Percentiles rank a stretch among this genome's conserved stretches.
Evolutionary conservation across 2,113 vertebrate species (phyloP).

Genomic region (Lontra canadensis): DNA sequence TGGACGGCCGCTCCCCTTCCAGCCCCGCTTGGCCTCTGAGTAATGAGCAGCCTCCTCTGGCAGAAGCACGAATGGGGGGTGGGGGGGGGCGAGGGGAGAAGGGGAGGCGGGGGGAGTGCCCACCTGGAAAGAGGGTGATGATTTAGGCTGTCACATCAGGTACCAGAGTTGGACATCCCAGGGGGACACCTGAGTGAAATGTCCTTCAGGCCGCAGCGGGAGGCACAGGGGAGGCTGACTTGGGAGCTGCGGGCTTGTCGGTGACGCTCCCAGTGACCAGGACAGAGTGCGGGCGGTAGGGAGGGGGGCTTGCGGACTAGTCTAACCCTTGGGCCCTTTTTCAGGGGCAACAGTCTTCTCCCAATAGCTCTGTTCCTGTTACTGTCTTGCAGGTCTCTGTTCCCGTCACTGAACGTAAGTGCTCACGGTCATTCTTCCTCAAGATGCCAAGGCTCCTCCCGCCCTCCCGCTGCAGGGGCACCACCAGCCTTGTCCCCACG

Average conservation of each 20-base stretch:
- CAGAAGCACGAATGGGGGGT: neutral
- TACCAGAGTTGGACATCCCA: neutral
- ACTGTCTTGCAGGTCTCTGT: constrained; percentile 75
- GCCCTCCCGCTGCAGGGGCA: neutral
- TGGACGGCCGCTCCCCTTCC: neutral
- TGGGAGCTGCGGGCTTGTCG: neutral
- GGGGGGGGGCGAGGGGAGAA: neutral
- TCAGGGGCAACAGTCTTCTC: neutral
- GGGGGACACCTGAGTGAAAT: neutral
- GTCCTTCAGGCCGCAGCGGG: neutral
- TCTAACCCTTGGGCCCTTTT: neutral
- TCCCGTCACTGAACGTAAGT: constrained; percentile 84
- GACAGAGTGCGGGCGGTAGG: neutral
- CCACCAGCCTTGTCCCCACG: neutral
- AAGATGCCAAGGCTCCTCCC: neutral
- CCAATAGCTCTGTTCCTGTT: neutral
- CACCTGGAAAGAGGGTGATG: neutral
- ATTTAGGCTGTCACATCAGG: neutral
- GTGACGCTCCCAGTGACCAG: neutral
- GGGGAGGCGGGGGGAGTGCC: neutral
- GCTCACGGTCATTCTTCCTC: constrained; percentile 23
- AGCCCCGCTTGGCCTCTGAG: neutral
- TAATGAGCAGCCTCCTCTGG: neutral
- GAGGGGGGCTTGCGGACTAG: neutral
- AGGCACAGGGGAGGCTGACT: neutral